phyloP scores from a whole-genome alignment of 2,797 vertebrate species.

The Lepilemur septentrionalis region DNA sequence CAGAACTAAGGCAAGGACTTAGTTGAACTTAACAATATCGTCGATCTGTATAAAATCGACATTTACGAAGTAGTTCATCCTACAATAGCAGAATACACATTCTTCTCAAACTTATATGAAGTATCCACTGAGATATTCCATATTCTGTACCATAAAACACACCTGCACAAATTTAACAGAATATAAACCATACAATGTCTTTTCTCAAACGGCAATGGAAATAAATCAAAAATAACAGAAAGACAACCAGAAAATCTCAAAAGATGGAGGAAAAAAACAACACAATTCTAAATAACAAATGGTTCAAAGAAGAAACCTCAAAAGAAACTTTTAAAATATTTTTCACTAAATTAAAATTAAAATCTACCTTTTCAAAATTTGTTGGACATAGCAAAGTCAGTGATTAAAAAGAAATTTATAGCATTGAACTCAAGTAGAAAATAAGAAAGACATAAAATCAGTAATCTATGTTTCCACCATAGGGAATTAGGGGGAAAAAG shows the following conservation, averaged over 20 bases:
- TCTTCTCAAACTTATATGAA: too few species aligned
- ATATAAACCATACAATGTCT: neutral
- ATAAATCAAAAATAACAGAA: neutral
- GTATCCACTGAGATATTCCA: too few species aligned
- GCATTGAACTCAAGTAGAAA: neutral
- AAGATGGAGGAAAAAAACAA: neutral
- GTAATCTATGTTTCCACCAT: neutral
- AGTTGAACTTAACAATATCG: neutral
- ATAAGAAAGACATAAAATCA: neutral
- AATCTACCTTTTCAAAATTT: neutral
- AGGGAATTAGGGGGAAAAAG: neutral
- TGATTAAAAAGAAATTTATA: neutral
- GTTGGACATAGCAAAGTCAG: neutral
- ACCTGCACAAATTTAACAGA: too few species aligned
- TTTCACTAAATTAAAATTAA: neutral
- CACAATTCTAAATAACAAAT: neutral
- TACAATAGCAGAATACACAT: too few species aligned
- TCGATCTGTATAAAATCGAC: too few species aligned
- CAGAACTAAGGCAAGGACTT: neutral
- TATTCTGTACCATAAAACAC: too few species aligned
- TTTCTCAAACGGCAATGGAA: too few species aligned
- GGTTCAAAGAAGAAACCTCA: neutral
- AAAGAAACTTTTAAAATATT: neutral
- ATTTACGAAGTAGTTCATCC: too few species aligned
- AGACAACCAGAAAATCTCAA: neutral